phyloP scores from a whole-genome alignment of 1,140 invertebrate genomes.

The Drosophila grimshawi region DNA sequence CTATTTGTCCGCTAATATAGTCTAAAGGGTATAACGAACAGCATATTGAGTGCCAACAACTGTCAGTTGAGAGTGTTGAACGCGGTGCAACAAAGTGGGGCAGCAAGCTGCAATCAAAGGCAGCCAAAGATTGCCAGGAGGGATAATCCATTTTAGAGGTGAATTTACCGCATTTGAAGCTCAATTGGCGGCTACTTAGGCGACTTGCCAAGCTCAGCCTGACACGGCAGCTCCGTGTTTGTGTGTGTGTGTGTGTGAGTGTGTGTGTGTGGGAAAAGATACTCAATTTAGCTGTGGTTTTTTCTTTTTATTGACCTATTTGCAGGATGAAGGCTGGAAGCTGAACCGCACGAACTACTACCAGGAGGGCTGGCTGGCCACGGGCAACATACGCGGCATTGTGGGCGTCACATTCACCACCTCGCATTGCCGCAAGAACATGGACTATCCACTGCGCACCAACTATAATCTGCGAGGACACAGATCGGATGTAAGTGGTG shows the following conservation, averaged over 20 bases:
- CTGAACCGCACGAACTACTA: constrained; percentile 97
- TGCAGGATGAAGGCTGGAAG: constrained; percentile 95
- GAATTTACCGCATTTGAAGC: constrained; percentile 56
- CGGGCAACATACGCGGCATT: constrained; percentile 96
- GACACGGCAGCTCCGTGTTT: constrained; percentile 21
- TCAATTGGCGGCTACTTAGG: constrained; percentile 69
- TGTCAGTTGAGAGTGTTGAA: constrained; percentile 19
- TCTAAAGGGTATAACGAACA: constrained; percentile 3
- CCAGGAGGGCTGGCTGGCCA: constrained; percentile 99
- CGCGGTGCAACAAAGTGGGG: constrained; percentile 21
- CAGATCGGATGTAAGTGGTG: constrained; percentile 93
- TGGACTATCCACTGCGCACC: constrained; percentile 93
- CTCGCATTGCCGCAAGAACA: constrained; percentile 93
- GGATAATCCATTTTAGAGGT: constrained; percentile 61
- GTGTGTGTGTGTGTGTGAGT: no score
- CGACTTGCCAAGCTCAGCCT: constrained; percentile 47
- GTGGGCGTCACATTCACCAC: constrained; percentile 98
- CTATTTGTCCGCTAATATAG: not conserved
- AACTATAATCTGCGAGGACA: constrained; percentile 99
- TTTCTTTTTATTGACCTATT: constrained; percentile 23
- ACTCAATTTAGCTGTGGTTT: constrained; percentile 44
- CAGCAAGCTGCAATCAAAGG: constrained; percentile 8
- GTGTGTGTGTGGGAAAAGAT: constrained; percentile 18
- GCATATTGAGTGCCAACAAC: constrained; percentile 27
- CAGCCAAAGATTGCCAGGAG: constrained; percentile 7